These are phyloP conservation scores for Bradypodion ventrale DNA, from an alignment of 2,797 vertebrate species.

Conservation along the genomic window DNA sequence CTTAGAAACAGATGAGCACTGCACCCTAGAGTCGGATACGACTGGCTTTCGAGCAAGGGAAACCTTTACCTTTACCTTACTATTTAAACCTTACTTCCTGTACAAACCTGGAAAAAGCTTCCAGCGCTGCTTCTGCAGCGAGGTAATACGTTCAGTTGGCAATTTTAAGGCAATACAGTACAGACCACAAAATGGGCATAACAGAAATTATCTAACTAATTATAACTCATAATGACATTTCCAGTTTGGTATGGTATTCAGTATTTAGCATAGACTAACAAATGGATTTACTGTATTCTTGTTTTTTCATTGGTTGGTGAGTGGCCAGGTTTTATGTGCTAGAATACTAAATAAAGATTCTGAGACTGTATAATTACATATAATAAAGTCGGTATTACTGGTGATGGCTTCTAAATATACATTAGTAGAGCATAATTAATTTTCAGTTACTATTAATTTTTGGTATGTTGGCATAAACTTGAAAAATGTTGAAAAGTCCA, in stretches of 20 bases:
- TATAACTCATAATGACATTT: background rate
- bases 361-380: background rate
- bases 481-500: slow-evolving; percentile 1
- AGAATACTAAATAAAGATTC: background rate
- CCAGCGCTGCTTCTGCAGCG: background rate
- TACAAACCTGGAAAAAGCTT: background rate
- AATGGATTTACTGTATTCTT: background rate
- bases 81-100: background rate
- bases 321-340: background rate
- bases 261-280: background rate
- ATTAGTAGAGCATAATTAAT: background rate
- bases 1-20: too few relatives aligned
- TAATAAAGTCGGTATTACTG: background rate
- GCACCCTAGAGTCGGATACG: too few relatives aligned
- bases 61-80: too few relatives aligned
- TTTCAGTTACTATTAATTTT: background rate
- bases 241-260: background rate
- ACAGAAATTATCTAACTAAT: background rate
- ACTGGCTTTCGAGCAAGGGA: too few relatives aligned
- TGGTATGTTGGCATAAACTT: background rate
- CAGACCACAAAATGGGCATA: background rate
- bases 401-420: background rate
- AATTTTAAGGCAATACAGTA: background rate
- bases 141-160: background rate
- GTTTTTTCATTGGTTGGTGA: background rate